These are phyloP conservation scores for Zosterops hypoxanthus DNA, from an alignment of 2,113 vertebrate species.

Conservation along the genomic window DNA sequence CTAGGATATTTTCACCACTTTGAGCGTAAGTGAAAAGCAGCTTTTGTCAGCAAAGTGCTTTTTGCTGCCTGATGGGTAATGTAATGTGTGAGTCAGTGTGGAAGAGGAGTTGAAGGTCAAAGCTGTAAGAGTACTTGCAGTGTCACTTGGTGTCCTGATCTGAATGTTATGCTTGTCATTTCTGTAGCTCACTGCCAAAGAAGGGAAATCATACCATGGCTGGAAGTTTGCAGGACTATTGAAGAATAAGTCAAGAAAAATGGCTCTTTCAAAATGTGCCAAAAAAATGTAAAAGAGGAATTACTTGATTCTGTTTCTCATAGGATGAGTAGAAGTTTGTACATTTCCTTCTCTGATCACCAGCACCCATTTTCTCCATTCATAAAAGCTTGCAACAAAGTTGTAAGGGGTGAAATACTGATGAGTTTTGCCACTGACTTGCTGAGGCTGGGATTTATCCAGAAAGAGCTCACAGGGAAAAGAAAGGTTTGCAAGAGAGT, in stretches of 20 bases:
- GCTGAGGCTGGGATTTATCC: background rate
- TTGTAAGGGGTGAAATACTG: background rate
- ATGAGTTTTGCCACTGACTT: background rate
- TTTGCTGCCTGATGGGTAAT: constrained; percentile 63
- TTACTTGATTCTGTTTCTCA: background rate
- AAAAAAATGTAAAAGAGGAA: background rate
- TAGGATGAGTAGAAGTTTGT: background rate
- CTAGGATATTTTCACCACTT: constrained; percentile 28
- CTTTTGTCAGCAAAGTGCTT: constrained; percentile 37
- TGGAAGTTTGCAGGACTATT: background rate
- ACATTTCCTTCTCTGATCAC: background rate
- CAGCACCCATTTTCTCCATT: background rate
- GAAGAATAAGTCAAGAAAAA: background rate
- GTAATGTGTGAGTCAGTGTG: constrained; percentile 18
- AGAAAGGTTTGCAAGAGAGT: background rate
- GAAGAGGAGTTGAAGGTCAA: constrained; percentile 12
- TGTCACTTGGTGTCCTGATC: background rate
- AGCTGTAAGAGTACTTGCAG: constrained; percentile 4
- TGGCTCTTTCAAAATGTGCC: background rate
- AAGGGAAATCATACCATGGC: background rate
- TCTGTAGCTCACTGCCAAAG: constrained; percentile 29
- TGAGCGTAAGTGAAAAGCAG: constrained; percentile 8
- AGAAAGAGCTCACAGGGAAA: background rate
- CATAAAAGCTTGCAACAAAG: background rate
- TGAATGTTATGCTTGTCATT: constrained; percentile 19